These are phyloP conservation scores for Centropyge bicolor DNA, from an alignment of 2,797 vertebrate species.

Conservation along the genomic window DNA sequence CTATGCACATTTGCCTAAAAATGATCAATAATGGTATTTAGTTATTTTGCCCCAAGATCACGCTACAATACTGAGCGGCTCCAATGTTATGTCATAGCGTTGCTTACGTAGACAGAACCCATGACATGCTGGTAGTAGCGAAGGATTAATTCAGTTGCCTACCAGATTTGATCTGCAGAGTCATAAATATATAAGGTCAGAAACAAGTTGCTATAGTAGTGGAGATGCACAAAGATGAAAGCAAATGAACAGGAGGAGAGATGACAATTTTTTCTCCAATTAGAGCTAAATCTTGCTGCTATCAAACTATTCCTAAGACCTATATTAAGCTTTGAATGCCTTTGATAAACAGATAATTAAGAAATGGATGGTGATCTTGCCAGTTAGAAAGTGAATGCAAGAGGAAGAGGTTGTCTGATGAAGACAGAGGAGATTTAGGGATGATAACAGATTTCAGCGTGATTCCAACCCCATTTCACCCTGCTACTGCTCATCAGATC, in stretches of 20 bases:
- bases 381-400: not conserved
- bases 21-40: not conserved
- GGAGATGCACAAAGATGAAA: conserved; percentile 1
- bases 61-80: conserved; percentile 5
- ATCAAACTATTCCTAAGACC: not conserved
- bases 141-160: conserved; percentile 54
- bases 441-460: conserved; percentile 30
- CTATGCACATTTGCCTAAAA: too few relatives aligned
- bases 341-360: not conserved
- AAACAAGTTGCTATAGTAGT: conserved; percentile 3
- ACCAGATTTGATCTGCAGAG: conserved; percentile 51
- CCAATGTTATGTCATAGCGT: conserved; percentile 49
- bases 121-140: conserved; percentile 1
- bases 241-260: not conserved
- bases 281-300: not conserved
- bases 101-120: conserved; percentile 8
- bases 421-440: conserved; percentile 44
- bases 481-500: conserved; percentile 2
- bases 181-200: conserved; percentile 43
- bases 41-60: not conserved
- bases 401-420: conserved; percentile 6
- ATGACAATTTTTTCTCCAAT: not conserved
- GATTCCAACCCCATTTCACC: conserved; percentile 23
- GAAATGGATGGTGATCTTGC: not conserved
- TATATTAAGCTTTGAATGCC: not conserved